Evolutionary conservation across 2,888 invertebrate species (phyloP).

Genomic region (Quadroppia sp.): DNA sequence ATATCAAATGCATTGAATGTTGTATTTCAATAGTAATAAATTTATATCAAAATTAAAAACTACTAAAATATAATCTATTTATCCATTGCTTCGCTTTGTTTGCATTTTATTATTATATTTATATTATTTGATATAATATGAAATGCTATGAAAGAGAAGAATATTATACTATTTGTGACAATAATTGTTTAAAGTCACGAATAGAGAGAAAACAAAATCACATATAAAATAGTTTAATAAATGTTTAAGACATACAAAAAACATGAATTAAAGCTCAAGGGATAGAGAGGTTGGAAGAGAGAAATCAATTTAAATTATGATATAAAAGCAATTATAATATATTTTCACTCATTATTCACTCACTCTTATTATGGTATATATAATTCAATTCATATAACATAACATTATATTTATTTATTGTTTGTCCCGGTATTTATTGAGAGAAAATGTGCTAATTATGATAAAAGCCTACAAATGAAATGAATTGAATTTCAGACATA

Average conservation of each 20-base stretch:
- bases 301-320: neutral
- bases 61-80: no score
- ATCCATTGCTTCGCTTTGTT: neutral
- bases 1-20: neutral
- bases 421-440: neutral
- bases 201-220: neutral
- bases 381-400: no score
- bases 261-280: constrained; percentile 10
- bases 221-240: neutral
- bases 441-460: neutral
- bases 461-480: constrained; percentile 7
- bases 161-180: no score
- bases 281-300: neutral
- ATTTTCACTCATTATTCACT: neutral
- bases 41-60: neutral
- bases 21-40: neutral
- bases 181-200: constrained; percentile 9
- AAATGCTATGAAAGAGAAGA: no score
- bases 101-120: neutral
- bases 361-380: no score
- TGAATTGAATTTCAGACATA: neutral
- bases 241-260: neutral
- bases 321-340: neutral
- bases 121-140: no score
- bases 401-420: neutral